Percentiles rank a stretch among this genome's conserved stretches.
phyloP scores from a whole-genome alignment of 2,888 invertebrate species.

The Sialis fuliginosa region DNA sequence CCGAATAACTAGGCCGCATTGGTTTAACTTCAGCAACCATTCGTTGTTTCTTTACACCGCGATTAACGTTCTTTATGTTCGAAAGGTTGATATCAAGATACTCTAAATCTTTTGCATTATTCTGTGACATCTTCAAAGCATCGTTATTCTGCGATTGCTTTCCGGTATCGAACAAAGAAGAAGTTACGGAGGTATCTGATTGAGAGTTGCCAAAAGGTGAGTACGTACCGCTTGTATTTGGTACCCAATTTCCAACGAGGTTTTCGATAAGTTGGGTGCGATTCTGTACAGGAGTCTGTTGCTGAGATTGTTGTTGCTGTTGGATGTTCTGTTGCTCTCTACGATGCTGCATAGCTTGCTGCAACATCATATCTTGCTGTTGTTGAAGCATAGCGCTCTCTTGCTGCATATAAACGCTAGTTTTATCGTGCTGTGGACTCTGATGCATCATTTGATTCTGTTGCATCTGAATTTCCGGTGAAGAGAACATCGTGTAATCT shows the following conservation, averaged over 20 bases:
- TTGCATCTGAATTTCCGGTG: not conserved
- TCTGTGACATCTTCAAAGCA: slow-evolving; percentile 12
- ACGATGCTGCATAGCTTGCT: slow-evolving; percentile 4
- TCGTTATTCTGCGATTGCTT: slow-evolving; percentile 22
- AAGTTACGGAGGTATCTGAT: slow-evolving; percentile 17
- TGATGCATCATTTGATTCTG: slow-evolving; percentile 3
- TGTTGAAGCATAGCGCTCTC: slow-evolving; percentile 3
- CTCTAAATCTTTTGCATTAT: slow-evolving; percentile 4
- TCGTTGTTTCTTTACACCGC: slow-evolving; percentile 34
- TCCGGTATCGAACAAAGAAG: not conserved
- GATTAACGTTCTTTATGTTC: not conserved
- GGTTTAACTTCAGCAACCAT: slow-evolving; percentile 75
- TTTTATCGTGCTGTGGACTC: not conserved
- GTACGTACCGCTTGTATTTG: slow-evolving; percentile 53
- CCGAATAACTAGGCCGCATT: slow-evolving; percentile 73
- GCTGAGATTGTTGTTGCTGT: not conserved
- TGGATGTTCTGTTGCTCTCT: slow-evolving; percentile 6
- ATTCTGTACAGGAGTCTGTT: slow-evolving; percentile 8
- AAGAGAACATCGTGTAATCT: slow-evolving; percentile 1
- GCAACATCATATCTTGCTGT: slow-evolving; percentile 5
- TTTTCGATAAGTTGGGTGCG: slow-evolving; percentile 41
- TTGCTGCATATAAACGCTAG: slow-evolving; percentile 1
- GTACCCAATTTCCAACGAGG: slow-evolving; percentile 52
- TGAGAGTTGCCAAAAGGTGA: slow-evolving; percentile 52
- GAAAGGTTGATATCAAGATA: not conserved